Percentiles rank a stretch among this genome's conserved stretches.
Conservation (phyloP, 2,888 invertebrate genomes). For the Empis livida region DNA sequence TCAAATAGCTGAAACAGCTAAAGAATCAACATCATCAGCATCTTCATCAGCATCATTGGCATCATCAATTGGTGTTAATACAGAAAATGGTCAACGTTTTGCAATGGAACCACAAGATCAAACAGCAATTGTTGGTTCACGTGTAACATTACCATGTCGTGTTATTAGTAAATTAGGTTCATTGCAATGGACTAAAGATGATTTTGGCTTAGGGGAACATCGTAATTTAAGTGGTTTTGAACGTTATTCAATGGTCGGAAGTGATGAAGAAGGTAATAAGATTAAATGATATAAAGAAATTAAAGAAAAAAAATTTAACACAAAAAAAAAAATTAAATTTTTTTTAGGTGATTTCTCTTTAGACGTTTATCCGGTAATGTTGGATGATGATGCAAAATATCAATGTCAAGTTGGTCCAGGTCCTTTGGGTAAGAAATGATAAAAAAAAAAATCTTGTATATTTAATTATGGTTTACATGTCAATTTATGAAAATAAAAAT, state of each 20-base stretch:
- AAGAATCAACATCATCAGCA: slow-evolving; percentile 2
- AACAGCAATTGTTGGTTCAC: slow-evolving; percentile 76
- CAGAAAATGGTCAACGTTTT: slow-evolving; percentile 56
- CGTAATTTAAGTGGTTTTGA: slow-evolving; percentile 83
- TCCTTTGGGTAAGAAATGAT: slow-evolving; percentile 20
- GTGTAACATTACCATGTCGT: slow-evolving; percentile 78
- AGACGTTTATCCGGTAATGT: slow-evolving; percentile 75
- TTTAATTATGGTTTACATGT: no score
- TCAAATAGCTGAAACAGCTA: slow-evolving; percentile 2
- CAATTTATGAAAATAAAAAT: no score
- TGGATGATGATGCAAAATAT: slow-evolving; percentile 87
- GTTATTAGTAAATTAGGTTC: slow-evolving; percentile 80
- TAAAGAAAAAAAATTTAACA: background rate
- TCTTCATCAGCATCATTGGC: slow-evolving; percentile 9
- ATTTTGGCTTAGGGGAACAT: slow-evolving; percentile 86
- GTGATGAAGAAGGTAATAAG: slow-evolving; percentile 66
- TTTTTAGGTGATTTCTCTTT: slow-evolving; percentile 66
- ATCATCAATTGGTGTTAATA: slow-evolving; percentile 18
- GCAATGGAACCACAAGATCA: slow-evolving; percentile 85
- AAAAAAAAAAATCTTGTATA: no score
- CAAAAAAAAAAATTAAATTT: no score
- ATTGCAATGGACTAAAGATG: slow-evolving; percentile 95
- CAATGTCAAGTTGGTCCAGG: slow-evolving; percentile 90
- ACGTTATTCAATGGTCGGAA: slow-evolving; percentile 90
- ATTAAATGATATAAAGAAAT: background rate